Percentiles rank a stretch among this genome's conserved stretches.
These are phyloP conservation scores for Ptychochromis oligacanthus DNA, from an alignment of 2,113 vertebrate species.

Conservation along the genomic window DNA sequence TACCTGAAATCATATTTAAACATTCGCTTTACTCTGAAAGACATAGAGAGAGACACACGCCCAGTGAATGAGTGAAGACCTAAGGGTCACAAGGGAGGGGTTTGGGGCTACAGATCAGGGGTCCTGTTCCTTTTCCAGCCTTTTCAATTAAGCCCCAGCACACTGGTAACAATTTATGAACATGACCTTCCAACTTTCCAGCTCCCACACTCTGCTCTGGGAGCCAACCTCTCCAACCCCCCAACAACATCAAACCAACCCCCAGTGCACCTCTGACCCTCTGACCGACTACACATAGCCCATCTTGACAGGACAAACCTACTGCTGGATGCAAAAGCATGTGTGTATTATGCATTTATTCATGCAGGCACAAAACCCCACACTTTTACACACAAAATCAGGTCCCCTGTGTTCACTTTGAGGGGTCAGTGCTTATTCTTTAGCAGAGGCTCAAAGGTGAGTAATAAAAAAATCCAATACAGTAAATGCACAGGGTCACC, in stretches of 20 bases:
- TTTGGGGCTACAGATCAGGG: slow-evolving; percentile 72
- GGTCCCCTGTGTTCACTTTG: slow-evolving; percentile 78
- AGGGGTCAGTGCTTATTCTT: slow-evolving; percentile 87
- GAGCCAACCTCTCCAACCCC: slow-evolving; percentile 65
- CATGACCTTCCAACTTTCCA: slow-evolving; percentile 77
- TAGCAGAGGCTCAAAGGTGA: slow-evolving; percentile 87
- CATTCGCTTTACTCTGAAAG: slow-evolving; percentile 19
- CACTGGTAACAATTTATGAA: slow-evolving; percentile 79
- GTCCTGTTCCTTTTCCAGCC: slow-evolving; percentile 68
- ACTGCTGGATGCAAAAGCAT: slow-evolving; percentile 53
- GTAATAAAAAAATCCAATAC: slow-evolving; percentile 89
- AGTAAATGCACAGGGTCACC: slow-evolving; percentile 85
- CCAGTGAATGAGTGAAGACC: slow-evolving; percentile 69
- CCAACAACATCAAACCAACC: slow-evolving; percentile 71
- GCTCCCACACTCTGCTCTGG: slow-evolving; percentile 63
- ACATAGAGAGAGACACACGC: slow-evolving; percentile 44
- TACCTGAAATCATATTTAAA: slow-evolving; percentile 19
- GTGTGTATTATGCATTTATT: slow-evolving; percentile 47
- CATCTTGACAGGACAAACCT: slow-evolving; percentile 55
- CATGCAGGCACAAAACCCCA: slow-evolving; percentile 22
- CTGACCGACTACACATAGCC: slow-evolving; percentile 63
- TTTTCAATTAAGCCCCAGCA: slow-evolving; percentile 79
- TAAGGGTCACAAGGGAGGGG: slow-evolving; percentile 60
- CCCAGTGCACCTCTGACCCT: slow-evolving; percentile 50
- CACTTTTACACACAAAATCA: not conserved